Evolutionary conservation across 1,140 invertebrate genomes (phyloP).

Genomic region (Heliconius hermathena): DNA sequence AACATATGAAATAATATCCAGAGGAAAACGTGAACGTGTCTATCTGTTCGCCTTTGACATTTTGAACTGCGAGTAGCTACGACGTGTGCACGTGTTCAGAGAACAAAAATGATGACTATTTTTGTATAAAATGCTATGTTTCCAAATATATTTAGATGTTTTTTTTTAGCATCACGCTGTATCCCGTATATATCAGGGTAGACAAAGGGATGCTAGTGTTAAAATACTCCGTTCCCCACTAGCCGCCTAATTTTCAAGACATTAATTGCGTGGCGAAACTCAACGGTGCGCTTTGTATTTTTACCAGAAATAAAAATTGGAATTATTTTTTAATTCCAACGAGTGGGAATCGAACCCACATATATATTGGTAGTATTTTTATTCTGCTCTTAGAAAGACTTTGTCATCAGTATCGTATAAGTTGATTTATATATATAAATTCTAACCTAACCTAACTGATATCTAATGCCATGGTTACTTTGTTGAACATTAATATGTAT

Average conservation of each 20-base stretch:
- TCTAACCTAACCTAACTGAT: no score
- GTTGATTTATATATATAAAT: no score
- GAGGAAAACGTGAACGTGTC: background rate
- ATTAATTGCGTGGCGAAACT: no score
- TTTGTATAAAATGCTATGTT: background rate
- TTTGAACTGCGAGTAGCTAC: background rate
- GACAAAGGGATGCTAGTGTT: background rate
- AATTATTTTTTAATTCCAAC: no score
- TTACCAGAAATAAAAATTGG: no score
- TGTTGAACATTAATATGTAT: no score
- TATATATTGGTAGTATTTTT: no score
- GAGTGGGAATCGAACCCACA: no score
- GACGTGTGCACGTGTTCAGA: background rate
- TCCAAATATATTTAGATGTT: background rate
- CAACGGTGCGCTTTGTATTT: no score
- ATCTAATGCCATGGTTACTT: no score
- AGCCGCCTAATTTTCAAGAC: background rate
- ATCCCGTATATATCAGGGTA: background rate
- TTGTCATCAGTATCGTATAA: no score
- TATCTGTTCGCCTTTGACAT: conserved; percentile 14
- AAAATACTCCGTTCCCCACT: background rate
- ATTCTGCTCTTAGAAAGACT: no score
- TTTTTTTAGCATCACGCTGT: background rate
- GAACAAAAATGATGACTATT: background rate
- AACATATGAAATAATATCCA: background rate